Percentiles rank a stretch among this genome's conserved stretches.
Conservation (phyloP, 2,888 invertebrate genomes). For the Drosophila nr. medialis region DNA sequence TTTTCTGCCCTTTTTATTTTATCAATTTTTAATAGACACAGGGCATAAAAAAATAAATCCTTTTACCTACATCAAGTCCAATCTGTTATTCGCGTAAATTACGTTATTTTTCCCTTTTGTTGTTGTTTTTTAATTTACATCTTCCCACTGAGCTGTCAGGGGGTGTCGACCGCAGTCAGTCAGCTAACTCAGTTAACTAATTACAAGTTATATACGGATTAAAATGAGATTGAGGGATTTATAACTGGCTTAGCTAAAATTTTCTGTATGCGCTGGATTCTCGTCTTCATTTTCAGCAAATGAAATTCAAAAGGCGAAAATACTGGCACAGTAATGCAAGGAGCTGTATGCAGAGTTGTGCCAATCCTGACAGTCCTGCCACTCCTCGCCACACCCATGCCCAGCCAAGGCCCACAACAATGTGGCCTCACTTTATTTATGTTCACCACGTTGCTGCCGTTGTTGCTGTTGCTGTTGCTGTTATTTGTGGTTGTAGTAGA, state of each 20-base stretch:
- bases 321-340: constrained; percentile 1
- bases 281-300: constrained; percentile 15
- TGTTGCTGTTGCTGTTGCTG: constrained; percentile 13
- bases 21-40: constrained; percentile 2
- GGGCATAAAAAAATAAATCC: background rate
- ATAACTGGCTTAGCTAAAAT: constrained; percentile 25
- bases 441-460: constrained; percentile 46
- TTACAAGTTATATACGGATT: constrained; percentile 29
- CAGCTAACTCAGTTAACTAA: constrained; percentile 32
- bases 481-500: constrained; percentile 14
- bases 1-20: background rate
- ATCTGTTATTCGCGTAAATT: constrained; percentile 31
- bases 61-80: constrained; percentile 41
- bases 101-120: background rate
- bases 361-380: background rate
- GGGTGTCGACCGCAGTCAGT: constrained; percentile 39
- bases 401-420: constrained; percentile 12
- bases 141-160: constrained; percentile 12
- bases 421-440: constrained; percentile 63
- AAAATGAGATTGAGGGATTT: constrained; percentile 17
- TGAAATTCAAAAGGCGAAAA: constrained; percentile 25
- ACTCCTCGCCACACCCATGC: constrained; percentile 17
- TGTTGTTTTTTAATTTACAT: background rate
- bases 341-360: background rate
- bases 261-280: background rate